These are phyloP conservation scores for Capreolus pygargus DNA, from an alignment of 2,113 vertebrate species.

Conservation along the genomic window DNA sequence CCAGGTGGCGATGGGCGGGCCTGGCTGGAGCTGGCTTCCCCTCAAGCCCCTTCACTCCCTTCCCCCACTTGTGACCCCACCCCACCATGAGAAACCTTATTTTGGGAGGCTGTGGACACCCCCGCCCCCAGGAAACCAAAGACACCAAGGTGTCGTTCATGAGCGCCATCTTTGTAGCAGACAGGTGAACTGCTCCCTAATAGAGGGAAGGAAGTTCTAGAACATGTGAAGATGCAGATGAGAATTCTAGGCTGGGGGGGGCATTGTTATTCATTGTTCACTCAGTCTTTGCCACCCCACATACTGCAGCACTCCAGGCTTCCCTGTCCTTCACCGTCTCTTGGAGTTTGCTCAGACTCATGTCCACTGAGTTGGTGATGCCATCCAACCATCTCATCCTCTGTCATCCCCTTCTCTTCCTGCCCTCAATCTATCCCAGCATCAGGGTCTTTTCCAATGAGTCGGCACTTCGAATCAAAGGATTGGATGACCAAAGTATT, in stretches of 20 bases:
- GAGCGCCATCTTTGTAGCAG: not conserved
- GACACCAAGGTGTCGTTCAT: not conserved
- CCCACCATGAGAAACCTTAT: not conserved
- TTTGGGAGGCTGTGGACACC: no score
- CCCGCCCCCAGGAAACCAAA: not conserved
- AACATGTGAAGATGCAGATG: not conserved
- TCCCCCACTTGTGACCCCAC: accelerated
- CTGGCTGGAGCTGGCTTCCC: no score
- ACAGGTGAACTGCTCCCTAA: not conserved
- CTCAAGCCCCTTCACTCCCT: no score
- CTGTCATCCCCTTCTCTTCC: not conserved
- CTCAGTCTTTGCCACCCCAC: not conserved
- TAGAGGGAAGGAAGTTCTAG: not conserved
- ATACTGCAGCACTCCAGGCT: accelerated
- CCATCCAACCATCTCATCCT: not conserved
- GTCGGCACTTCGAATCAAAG: not conserved
- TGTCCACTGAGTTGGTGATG: not conserved
- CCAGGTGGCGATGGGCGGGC: not conserved
- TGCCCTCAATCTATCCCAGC: not conserved
- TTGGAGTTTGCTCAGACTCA: not conserved
- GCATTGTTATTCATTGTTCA: not conserved
- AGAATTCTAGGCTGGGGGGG: not conserved
- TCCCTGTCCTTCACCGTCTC: not conserved
- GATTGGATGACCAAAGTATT: not conserved
- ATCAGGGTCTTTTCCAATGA: not conserved